Evolutionary conservation across 2,113 vertebrate species (phyloP).

Genomic region (Lipophrys pholis): DNA sequence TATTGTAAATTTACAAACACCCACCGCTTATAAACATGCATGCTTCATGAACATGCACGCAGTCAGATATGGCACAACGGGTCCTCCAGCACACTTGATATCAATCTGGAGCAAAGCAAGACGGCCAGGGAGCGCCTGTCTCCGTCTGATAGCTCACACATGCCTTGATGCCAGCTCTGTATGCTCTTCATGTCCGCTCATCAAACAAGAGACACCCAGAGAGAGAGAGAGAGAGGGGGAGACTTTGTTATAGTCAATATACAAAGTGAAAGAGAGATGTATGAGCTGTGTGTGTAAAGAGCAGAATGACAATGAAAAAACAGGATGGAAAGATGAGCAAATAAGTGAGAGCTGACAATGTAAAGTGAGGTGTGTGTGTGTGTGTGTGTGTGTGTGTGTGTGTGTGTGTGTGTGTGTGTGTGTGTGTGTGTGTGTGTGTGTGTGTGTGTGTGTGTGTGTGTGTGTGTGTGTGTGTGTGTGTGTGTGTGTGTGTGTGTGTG

Average conservation of each 20-base stretch:
- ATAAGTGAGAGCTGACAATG: conserved; percentile 7
- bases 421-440: conserved; percentile 7
- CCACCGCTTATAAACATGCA: neutral
- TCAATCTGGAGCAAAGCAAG: conserved; percentile 43
- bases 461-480: neutral
- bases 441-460: conserved; percentile 1
- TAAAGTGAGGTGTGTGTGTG: neutral
- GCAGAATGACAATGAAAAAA: neutral
- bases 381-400: no score
- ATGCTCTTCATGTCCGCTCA: conserved; percentile 18
- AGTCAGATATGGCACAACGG: neutral
- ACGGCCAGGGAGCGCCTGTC: conserved; percentile 38
- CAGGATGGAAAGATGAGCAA: conserved; percentile 1
- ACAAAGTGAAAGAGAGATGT: conserved; percentile 4
- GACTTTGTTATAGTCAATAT: neutral
- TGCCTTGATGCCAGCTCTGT: conserved; percentile 39
- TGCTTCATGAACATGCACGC: neutral
- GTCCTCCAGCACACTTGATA: conserved; percentile 36
- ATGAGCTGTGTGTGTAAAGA: neutral
- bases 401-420: neutral
- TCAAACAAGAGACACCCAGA: neutral
- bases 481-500: no score
- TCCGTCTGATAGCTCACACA: conserved; percentile 42
- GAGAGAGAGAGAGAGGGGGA: conserved; percentile 1
- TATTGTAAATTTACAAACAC: neutral